Conservation (phyloP, 2,797 vertebrate genomes). For the Mycteria americana region DNA sequence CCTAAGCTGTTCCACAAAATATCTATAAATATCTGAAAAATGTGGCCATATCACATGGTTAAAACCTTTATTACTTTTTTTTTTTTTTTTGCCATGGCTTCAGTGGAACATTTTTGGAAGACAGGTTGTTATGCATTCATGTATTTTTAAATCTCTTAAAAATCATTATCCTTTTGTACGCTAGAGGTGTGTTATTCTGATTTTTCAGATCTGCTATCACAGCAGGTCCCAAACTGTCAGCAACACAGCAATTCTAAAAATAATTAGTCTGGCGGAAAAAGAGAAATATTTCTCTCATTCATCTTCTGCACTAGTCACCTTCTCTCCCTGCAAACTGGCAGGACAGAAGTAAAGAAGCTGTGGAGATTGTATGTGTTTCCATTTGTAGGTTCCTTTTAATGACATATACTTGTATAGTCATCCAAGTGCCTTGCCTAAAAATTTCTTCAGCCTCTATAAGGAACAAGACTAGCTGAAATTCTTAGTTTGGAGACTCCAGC, state of each 20-base stretch:
- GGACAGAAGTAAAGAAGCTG: not conserved
- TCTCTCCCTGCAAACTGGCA: not conserved
- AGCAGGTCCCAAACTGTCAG: not conserved
- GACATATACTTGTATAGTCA: not conserved
- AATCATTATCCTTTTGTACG: not conserved
- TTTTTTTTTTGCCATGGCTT: not conserved
- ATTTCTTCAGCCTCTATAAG: not conserved
- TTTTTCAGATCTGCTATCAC: not conserved
- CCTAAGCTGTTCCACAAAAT: not conserved
- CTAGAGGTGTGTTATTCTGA: not conserved
- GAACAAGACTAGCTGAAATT: not conserved
- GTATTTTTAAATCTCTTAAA: not conserved
- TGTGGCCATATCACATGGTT: not conserved
- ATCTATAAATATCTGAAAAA: not conserved
- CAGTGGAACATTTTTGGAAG: not conserved
- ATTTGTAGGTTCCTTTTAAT: not conserved
- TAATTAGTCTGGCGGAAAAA: conserved; percentile 14
- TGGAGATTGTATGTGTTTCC: not conserved
- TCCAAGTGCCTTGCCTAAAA: not conserved
- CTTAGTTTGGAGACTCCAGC: not conserved
- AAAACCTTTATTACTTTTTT: not conserved
- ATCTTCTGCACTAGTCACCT: not conserved
- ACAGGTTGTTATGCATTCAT: not conserved
- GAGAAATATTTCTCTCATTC: not conserved
- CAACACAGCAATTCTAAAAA: not conserved